Base-by-base conservation (phyloP, 2,797 vertebrate species). In the Crypturellus tataupa region DNA sequence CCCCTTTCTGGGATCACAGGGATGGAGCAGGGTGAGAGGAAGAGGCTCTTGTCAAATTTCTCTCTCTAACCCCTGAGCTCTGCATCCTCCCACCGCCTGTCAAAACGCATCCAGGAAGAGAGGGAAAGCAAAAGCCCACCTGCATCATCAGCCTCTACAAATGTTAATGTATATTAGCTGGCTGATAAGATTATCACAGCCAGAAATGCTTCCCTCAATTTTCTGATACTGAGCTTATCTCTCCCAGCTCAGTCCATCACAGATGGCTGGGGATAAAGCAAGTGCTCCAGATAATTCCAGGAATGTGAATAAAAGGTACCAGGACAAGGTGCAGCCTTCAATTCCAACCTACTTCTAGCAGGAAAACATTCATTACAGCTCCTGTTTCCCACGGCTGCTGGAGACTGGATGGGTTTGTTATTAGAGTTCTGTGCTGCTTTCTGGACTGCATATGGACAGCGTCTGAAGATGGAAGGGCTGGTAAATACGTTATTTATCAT, bases 131-230 rank as follows among this genome's bases (percentile, higher is more conserved):
- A 91, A 88, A 46, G 42, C 72, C 95, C 89, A 90, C 94, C 92
- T 95, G 95, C 82, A 94, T 33, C 91, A 93, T 87, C 82, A 53
- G 79, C 65, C 94, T 93, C 88, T 64, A 83, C 80, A 89, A 96
- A 96, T 79, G 80, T 85, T 96, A 91, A 96, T 96, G 93, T 94
- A 94, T 95, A 97, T 97, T 94, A 96, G 93, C 92, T 89, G 87
- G 90, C 94, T 77, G 96, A 97, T 97, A 97, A 97, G 95, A 96
- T 97, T 96, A 97, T 97, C 97, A 91, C 94, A 96, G 95, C 64
- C 75, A 97, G 96, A 97, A 97, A 97, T 87, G 94, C 81, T 97
- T 97, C 90, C 93, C 95, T 97, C 97, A 96, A 97, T 97, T 97
- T 98, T 97, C 97, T 97, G 97, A 98, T 97, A 97, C 85, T 78